These are phyloP conservation scores for Nephrotoma appendiculata DNA, from an alignment of 2,888 invertebrate genomes.

Conservation along the genomic window DNA sequence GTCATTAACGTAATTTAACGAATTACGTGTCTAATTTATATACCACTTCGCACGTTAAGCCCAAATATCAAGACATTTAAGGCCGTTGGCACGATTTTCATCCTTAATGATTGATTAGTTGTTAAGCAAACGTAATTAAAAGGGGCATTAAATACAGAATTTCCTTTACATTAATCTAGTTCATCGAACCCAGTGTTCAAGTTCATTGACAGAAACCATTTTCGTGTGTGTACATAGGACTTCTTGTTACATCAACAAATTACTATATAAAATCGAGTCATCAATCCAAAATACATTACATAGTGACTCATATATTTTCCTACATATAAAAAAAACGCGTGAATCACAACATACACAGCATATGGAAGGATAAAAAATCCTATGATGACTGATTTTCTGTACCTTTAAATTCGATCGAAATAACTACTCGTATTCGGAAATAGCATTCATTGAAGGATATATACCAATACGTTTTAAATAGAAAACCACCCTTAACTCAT, in stretches of 20 bases:
- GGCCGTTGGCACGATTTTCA: no score
- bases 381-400: neutral
- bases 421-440: neutral
- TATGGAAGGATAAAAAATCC: neutral
- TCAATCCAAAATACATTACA: neutral
- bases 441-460: neutral
- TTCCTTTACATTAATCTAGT: neutral
- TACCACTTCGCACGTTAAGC: no score
- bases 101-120: no score
- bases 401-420: neutral
- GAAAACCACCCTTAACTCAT: neutral
- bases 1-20: no score
- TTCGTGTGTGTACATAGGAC: neutral
- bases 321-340: neutral
- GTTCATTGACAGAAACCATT: neutral
- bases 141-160: no score
- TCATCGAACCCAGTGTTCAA: neutral
- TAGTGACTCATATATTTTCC: neutral
- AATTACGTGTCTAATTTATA: no score
- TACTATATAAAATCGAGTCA: neutral
- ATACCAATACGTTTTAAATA: neutral
- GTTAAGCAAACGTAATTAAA: no score
- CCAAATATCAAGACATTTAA: no score
- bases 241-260: neutral
- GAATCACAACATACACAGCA: neutral